phyloP scores from a whole-genome alignment of 1,140 invertebrate genomes.

The Luehdorfia chinensis region DNA sequence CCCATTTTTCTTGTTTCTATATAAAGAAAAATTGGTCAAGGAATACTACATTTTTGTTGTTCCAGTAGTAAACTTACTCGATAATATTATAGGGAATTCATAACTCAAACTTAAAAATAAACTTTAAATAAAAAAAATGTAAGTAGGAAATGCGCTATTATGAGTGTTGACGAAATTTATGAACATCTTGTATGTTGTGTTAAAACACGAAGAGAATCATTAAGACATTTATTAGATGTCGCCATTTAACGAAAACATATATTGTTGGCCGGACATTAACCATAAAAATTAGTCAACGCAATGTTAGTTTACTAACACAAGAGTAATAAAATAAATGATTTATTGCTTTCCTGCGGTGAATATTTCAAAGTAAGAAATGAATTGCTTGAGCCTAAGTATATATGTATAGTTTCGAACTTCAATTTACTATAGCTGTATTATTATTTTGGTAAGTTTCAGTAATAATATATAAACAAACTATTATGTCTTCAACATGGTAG shows the following conservation, averaged over 20 bases:
- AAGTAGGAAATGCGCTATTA: slow-evolving; percentile 6
- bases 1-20: slow-evolving; percentile 60
- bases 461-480: too few relatives aligned
- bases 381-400: too few relatives aligned
- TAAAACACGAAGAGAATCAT: slow-evolving; percentile 23
- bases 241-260: slow-evolving; percentile 29
- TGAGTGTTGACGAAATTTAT: slow-evolving; percentile 20
- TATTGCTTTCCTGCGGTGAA: background rate
- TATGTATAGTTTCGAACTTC: too few relatives aligned
- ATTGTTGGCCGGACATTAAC: slow-evolving; percentile 31
- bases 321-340: slow-evolving; percentile 13
- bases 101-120: too few relatives aligned
- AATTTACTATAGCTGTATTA: too few relatives aligned
- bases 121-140: slow-evolving; percentile 8
- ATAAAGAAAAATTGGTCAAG: slow-evolving; percentile 67
- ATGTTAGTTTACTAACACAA: slow-evolving; percentile 18
- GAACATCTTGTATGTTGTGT: slow-evolving; percentile 6
- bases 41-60: slow-evolving; percentile 27
- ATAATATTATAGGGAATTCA: slow-evolving; percentile 4
- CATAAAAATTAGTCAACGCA: slow-evolving; percentile 27
- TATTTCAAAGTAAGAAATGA: background rate
- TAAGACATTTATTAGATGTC: slow-evolving; percentile 37
- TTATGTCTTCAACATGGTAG: too few relatives aligned
- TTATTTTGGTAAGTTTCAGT: too few relatives aligned
- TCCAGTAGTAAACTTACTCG: background rate